Base-by-base conservation (phyloP, 35 echinoderm and acorn worm genomes). In the Patiria miniata region DNA sequence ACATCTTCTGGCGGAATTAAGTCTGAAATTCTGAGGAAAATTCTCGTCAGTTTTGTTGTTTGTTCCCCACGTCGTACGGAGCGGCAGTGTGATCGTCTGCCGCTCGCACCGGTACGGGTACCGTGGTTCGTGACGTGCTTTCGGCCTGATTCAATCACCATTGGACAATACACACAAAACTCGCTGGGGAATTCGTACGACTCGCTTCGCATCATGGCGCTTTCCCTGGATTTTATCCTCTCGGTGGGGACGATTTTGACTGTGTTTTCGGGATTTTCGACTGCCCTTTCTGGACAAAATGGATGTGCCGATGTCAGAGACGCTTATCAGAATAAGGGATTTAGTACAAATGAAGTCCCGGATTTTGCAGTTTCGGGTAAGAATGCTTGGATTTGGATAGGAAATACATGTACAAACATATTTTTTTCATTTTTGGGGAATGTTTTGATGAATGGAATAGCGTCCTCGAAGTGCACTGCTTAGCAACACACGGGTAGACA, bases 301-400 rank as follows among this genome's bases (percentile, higher is more conserved):
- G 84, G 84, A 76, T 89, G 87, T 61, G 81, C 78, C 40, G 87
- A 89, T 21, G 78, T 79, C 33, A 73, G 79, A 47, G 52, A 83
- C 18, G 87, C 87, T 16, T 89, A 89, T 89, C 37, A 56, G 19
- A 78, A 81, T 47, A 89, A 89, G 81, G 87, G 87, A 81, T 89
- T 82, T 73, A 89, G 87, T 37, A 56, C 52, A 60, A 89, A 89
- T 51, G 87, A 89, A 17, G 87, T 89, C 5, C 78, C 87, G 0
- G 44, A 32, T 47, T 68, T 56, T 82, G 87, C 79, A 32, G 81
- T 89, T 36, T 44, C 87, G 65, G 79, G 87, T 89, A 89, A 82
- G 61, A 58, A 21, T 47, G 42, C 58, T 61, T 32, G 34, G 29
- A 60, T 18, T 60, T 4, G 28, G 22, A 57, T 57, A 18, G 2